A percentile compares a stretch with the other conserved stretches of the same genome.
Conservation (phyloP, 2,797 vertebrate genomes). For the Meriones psammophilus region DNA sequence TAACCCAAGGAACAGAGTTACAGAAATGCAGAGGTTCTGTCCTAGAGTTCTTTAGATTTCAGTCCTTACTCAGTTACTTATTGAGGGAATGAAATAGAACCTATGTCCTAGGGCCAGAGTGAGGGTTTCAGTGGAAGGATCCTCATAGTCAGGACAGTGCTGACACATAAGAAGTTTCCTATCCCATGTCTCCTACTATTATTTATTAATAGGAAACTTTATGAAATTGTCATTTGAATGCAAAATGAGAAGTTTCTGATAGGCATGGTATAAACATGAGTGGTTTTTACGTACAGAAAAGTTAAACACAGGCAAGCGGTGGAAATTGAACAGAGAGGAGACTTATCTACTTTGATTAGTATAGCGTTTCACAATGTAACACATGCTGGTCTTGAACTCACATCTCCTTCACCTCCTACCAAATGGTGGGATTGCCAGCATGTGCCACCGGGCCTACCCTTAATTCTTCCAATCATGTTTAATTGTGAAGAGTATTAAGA, state of each 20-base stretch:
- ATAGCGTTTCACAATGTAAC: neutral
- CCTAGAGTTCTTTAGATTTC: neutral
- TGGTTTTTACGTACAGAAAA: neutral
- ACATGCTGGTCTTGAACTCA: neutral
- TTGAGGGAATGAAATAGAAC: neutral
- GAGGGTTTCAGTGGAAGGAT: neutral
- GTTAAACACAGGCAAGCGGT: conserved; percentile 14
- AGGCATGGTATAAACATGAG: conserved; percentile 1
- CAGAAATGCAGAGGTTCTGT: conserved; percentile 28
- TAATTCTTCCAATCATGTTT: neutral
- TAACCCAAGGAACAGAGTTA: neutral
- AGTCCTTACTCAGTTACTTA: neutral
- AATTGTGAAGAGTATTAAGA: neutral
- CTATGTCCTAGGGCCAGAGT: neutral
- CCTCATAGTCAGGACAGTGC: neutral
- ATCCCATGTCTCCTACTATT: neutral
- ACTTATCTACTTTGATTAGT: neutral
- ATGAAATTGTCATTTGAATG: conserved; percentile 27
- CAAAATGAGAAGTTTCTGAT: conserved; percentile 14
- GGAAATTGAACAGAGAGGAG: neutral
- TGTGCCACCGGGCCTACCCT: neutral
- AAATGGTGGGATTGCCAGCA: neutral
- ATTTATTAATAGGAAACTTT: conserved; percentile 47
- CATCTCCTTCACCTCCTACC: neutral
- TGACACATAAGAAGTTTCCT: neutral